Percentiles rank a stretch among this genome's conserved stretches.
These are phyloP conservation scores for Stegodyphus mimosarum DNA, from an alignment of 1,140 invertebrate genomes.

Conservation along the genomic window DNA sequence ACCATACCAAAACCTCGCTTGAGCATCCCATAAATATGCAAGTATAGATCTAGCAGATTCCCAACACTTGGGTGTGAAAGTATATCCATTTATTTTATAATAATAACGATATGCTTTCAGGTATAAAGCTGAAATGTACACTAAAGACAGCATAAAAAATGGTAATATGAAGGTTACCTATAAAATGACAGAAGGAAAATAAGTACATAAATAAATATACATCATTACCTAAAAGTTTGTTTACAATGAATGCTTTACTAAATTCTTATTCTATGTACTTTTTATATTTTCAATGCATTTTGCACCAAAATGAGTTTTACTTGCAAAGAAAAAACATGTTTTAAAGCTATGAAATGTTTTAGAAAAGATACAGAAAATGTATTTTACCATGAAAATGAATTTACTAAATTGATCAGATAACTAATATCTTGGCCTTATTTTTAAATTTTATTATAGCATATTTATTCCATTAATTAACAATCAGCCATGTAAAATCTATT, in stretches of 20 bases:
- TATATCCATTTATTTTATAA: slow-evolving; percentile 55
- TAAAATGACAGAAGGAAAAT: not conserved
- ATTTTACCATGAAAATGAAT: no score
- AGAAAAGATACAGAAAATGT: no score
- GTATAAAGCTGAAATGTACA: slow-evolving; percentile 53
- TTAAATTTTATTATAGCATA: no score
- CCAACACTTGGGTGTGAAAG: slow-evolving; percentile 70
- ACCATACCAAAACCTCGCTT: slow-evolving; percentile 96
- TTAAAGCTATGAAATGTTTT: no score
- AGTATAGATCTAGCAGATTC: slow-evolving; percentile 83
- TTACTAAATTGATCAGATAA: no score
- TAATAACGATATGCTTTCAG: slow-evolving; percentile 56
- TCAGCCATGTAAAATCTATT: no score
- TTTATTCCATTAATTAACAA: no score
- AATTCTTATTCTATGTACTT: no score
- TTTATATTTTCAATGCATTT: no score
- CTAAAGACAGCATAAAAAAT: slow-evolving; percentile 37
- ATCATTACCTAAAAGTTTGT: not conserved
- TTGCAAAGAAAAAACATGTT: no score
- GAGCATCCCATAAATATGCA: slow-evolving; percentile 91
- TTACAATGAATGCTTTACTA: not conserved
- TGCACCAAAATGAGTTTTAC: no score
- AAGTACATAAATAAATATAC: not conserved
- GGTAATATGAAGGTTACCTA: slow-evolving; percentile 46
- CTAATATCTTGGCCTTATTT: no score